Base-by-base conservation (phyloP, 2,888 invertebrate species). In the Meloe dianella region DNA sequence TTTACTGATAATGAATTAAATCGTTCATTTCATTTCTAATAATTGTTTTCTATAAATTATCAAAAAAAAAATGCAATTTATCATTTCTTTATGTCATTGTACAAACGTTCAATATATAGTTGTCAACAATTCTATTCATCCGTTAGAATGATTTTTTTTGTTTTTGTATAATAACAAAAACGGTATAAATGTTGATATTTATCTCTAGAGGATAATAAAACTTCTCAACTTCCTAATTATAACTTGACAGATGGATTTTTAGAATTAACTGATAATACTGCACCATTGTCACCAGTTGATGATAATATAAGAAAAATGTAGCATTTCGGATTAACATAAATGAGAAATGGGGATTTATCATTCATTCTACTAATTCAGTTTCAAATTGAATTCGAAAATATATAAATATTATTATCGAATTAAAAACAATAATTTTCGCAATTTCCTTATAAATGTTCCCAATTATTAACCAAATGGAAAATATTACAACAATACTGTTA, bases 151-250 rank as follows among this genome's bases (percentile, higher is more conserved):
- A 41, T 41, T n/a, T 7, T 41, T n/a, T 7, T 17, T n/a, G 5
- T n/a, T 38, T n/a, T 41, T 17, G 41, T 17, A 4, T 12, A 12
- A 1, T 41, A 1, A n/a, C 4, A 3, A n/a, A 5, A n/a, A 17
- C 17, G n/a, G 17, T 17, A 41, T n/a, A 41, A 41, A 41, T 41
- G 17, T 35, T 35, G 17, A 41, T 41, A n/a, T 41, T 17, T 12
- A 41, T 41, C 41, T 41, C 41, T 41, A 41, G 41, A 41, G 41
- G 17, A 41, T n/a, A n/a, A 41, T 41, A 41, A 41, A 41, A 41
- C 41, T 41, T 41, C 17, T n/a, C 41, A 41, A 41, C 41, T 41
- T 41, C 17, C 41, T 41, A 41, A 41, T 41, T 41, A 41, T 41
- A 41, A 17, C 41, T 41, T 41, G 41, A 41, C 41, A 41, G 41